phyloP scores from a whole-genome alignment of 2,888 invertebrate genomes.

The Coelopa pilipes region DNA sequence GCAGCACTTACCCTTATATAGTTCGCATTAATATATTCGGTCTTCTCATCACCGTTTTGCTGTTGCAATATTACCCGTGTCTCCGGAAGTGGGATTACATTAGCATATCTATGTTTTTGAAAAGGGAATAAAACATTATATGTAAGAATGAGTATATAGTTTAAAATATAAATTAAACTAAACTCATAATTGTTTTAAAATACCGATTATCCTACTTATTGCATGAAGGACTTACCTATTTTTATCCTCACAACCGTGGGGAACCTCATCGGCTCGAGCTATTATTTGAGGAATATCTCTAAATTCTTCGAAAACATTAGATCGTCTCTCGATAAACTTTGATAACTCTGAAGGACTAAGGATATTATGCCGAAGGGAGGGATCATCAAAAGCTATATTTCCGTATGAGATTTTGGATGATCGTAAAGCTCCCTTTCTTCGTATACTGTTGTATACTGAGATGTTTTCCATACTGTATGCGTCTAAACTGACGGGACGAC shows the following conservation, averaged over 20 bases:
- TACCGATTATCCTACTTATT: neutral
- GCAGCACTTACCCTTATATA: conserved; percentile 86
- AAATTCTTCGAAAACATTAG: conserved; percentile 84
- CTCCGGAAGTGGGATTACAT: conserved; percentile 93
- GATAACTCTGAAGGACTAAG: conserved; percentile 82
- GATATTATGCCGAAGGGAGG: conserved; percentile 76
- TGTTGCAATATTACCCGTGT: conserved; percentile 83
- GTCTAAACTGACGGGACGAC: conserved; percentile 87
- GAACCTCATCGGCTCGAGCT: conserved; percentile 83
- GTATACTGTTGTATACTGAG: conserved; percentile 81
- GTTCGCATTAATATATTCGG: conserved; percentile 94
- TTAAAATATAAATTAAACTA: neutral
- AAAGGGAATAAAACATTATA: conserved; percentile 1
- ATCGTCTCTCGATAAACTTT: conserved; percentile 77
- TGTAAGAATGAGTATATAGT: neutral
- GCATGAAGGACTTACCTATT: conserved; percentile 71
- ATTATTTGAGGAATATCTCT: conserved; percentile 82
- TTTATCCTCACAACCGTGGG: conserved; percentile 87
- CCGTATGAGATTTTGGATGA: conserved; percentile 89
- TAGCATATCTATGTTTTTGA: conserved; percentile 75
- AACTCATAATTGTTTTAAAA: neutral
- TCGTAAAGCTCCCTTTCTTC: conserved; percentile 79
- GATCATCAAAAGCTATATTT: conserved; percentile 91
- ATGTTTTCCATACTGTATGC: conserved; percentile 92
- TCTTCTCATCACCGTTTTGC: conserved; percentile 78